Percentiles rank a stretch among this genome's conserved stretches.
phyloP scores from a whole-genome alignment of 2,113 vertebrate genomes.

The Brachyhypopomus occidentalis region DNA sequence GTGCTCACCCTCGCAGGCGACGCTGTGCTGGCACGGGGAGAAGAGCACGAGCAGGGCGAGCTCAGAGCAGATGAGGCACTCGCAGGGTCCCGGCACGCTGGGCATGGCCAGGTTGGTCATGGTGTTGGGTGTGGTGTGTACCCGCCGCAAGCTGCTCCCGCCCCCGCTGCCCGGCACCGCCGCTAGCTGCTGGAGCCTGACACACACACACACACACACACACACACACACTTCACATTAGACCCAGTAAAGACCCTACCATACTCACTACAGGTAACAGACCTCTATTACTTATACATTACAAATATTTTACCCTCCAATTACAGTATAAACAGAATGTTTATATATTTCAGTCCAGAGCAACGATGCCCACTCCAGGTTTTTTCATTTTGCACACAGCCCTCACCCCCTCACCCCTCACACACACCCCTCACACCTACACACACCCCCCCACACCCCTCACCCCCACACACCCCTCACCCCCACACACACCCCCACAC shows the following conservation, averaged over 20 bases:
- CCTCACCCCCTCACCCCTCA: too few species aligned
- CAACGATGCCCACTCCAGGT: too few species aligned
- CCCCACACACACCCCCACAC: neutral
- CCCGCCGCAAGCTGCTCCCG: conserved; percentile 79
- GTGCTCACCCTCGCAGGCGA: conserved; percentile 90
- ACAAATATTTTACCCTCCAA: too few species aligned
- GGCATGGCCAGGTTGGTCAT: conserved; percentile 90
- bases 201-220: conserved; percentile 26
- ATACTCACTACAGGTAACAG: too few species aligned
- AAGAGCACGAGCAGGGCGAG: conserved; percentile 90
- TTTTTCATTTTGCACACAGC: too few species aligned
- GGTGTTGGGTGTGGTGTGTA: conserved; percentile 90
- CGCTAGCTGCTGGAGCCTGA: conserved; percentile 82
- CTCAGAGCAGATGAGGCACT: conserved; percentile 98
- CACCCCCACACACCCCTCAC: too few species aligned
- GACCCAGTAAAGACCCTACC: too few species aligned
- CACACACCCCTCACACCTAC: too few species aligned
- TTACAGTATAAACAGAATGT: too few species aligned
- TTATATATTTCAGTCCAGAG: too few species aligned
- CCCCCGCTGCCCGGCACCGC: conserved; percentile 70
- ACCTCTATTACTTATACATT: too few species aligned
- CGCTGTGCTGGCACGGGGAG: conserved; percentile 94
- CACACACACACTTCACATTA: neutral
- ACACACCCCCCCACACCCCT: neutral
- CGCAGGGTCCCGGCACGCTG: conserved; percentile 77